Base-by-base conservation (phyloP, 2,888 invertebrate species). In the Phengaris alcon region DNA sequence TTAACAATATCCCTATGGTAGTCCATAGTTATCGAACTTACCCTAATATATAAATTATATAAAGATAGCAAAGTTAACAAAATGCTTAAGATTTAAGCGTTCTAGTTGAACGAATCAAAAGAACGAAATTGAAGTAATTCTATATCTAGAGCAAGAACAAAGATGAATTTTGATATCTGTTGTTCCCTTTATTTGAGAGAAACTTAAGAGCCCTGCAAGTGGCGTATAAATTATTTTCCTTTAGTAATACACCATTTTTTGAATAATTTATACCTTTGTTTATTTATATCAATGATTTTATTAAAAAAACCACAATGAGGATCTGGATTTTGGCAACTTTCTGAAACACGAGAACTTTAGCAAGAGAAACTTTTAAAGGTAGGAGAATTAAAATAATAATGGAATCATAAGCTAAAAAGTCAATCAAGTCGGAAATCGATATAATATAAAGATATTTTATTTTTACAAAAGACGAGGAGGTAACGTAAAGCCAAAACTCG, bases 401-500 rank as follows among this genome's bases (percentile, higher is more conserved):
- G 35, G 35, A 35, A 35, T 35, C 35, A 35, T 35, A 35, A 35
- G 35, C 35, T 35, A 4, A 35, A 35, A 35, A 48, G 7, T 48
- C n/a, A n/a, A n/a, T n/a, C n/a, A n/a, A n/a, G n/a, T n/a, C 15
- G 12, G 54, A 72, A 72, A 22, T 22, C 12, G 52, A 72, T 35
- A 52, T 35, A 1, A 35, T 35, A 35, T 72, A 44, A 35, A 72
- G 8, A 72, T 54, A 72, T 13, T 74, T 64, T 74, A 48, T 51
- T 74, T 48, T 74, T n/a, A 22, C 59, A 13, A 51, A 74, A 48
- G 48, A 7, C 48, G 13, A 12, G 51, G 70, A 55, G 57, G 22
- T 57, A 35, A n/a, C 64, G 69, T 46, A 75, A 68, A 69, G 55
- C 69, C 84, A 85, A 85, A 83, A 75, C 73, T 76, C 69, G 73